phyloP scores from a whole-genome alignment of 2,113 vertebrate genomes.

The Laticauda laticaudata region DNA sequence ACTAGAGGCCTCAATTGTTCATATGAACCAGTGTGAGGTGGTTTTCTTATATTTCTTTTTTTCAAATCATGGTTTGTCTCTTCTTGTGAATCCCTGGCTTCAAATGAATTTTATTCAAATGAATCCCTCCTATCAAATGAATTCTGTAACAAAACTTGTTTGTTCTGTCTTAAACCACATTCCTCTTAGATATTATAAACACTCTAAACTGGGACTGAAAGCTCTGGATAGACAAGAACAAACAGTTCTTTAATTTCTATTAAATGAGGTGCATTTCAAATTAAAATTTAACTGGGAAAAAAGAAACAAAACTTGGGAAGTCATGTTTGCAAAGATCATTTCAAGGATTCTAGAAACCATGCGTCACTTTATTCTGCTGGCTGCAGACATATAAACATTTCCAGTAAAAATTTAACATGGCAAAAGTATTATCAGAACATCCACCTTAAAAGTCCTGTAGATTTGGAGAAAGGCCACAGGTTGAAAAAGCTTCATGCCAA shows the following conservation, averaged over 20 bases:
- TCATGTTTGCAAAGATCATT: neutral
- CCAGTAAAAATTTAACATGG: neutral
- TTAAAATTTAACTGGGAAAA: neutral
- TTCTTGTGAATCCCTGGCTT: neutral
- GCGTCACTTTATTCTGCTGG: slow-evolving; percentile 41
- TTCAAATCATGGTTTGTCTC: neutral
- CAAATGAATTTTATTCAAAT: too few relatives aligned
- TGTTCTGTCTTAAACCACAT: neutral
- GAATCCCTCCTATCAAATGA: neutral
- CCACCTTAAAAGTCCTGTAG: neutral
- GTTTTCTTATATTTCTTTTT: neutral
- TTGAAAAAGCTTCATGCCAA: neutral
- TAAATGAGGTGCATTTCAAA: slow-evolving; percentile 18
- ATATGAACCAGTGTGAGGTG: neutral
- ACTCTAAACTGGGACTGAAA: neutral
- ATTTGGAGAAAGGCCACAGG: neutral
- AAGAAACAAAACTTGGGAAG: too few relatives aligned
- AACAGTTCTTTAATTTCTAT: slow-evolving; percentile 15
- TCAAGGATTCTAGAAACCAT: neutral
- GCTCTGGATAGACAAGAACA: neutral
- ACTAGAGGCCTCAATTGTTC: neutral
- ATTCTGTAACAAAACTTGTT: neutral
- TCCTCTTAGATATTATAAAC: slow-evolving; percentile 3
- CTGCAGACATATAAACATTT: neutral
- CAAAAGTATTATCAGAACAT: neutral